These are phyloP conservation scores for Drosophila kambysellisi DNA, from an alignment of 2,888 invertebrate genomes.

Conservation along the genomic window DNA sequence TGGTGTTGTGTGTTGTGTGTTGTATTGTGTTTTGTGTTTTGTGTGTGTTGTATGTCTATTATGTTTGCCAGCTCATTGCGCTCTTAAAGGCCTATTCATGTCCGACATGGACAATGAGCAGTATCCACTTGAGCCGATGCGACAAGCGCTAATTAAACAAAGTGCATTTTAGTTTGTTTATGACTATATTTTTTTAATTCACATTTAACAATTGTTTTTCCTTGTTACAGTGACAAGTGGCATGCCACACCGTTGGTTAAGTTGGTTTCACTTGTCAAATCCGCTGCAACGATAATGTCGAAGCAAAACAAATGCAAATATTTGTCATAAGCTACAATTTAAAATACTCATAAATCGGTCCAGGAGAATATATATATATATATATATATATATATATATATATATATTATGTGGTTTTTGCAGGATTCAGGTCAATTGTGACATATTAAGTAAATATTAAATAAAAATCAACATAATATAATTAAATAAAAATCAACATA, in stretches of 20 bases:
- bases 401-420: too few species aligned
- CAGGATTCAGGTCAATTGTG: too few species aligned
- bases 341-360: too few species aligned
- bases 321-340: not conserved
- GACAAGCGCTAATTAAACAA: conserved; percentile 68
- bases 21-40: not conserved
- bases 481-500: too few species aligned
- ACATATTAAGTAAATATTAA: too few species aligned
- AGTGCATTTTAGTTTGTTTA: conserved; percentile 40
- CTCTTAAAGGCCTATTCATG: conserved; percentile 72
- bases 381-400: not conserved
- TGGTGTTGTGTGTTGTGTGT: not conserved
- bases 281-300: conserved; percentile 18
- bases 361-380: not conserved
- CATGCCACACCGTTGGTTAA: conserved; percentile 4
- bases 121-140: conserved; percentile 43
- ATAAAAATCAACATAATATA: too few species aligned
- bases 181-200: conserved; percentile 5
- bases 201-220: conserved; percentile 36
- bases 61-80: conserved; percentile 46
- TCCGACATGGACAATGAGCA: conserved; percentile 39
- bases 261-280: conserved; percentile 14
- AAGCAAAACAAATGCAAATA: not conserved
- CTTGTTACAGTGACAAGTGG: conserved; percentile 16
- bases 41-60: conserved; percentile 37